Conservation (phyloP, 2,113 vertebrate species). For the Pangasianodon gigas region DNA sequence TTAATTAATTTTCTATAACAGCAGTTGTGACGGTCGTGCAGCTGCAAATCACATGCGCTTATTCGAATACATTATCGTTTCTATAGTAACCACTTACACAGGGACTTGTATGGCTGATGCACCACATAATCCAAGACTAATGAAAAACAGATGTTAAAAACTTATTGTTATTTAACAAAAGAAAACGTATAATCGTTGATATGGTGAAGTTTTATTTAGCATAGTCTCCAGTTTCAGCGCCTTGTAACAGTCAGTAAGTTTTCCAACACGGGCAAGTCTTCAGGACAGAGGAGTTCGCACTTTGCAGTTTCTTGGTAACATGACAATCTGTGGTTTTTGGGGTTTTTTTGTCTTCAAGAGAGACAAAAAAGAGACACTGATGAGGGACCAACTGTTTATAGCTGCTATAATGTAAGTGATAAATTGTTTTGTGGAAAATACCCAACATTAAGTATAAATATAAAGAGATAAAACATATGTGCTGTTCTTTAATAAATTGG, state of each 20-base stretch:
- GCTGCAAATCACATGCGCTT: background rate
- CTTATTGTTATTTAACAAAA: background rate
- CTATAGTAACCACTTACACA: background rate
- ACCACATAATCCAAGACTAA: background rate
- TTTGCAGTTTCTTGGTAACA: background rate
- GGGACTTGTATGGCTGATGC: background rate
- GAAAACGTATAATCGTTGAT: background rate
- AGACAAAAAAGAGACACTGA: background rate
- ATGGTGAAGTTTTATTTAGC: background rate
- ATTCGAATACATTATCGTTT: background rate
- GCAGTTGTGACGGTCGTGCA: background rate
- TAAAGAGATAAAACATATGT: background rate
- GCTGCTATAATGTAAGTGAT: background rate
- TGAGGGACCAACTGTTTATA: background rate
- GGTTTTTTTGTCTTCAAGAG: background rate
- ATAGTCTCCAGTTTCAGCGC: background rate
- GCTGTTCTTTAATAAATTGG: background rate
- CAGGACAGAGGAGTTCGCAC: background rate
- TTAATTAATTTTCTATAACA: background rate
- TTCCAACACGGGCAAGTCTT: background rate
- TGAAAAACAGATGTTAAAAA: background rate
- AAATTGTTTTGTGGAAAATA: background rate
- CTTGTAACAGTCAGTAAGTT: background rate
- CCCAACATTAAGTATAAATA: background rate
- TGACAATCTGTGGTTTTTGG: background rate